Evolutionary conservation across 2,888 invertebrate genomes (phyloP), one percentile per base, ranked within the genome.

Genomic region (Drosophila histrio): DNA sequence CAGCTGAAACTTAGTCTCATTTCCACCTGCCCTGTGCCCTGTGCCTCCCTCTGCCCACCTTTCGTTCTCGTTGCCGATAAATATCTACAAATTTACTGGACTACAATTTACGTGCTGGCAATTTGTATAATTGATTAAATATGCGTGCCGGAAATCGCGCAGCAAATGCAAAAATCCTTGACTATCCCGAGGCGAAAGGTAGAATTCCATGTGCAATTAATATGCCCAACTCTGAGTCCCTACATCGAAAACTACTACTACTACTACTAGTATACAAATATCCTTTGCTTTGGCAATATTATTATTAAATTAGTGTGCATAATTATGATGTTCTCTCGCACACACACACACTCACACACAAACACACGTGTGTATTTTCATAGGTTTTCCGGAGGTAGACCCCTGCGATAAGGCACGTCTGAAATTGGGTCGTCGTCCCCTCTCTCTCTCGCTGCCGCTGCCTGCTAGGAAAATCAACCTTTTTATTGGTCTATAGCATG

Each of bases 71-170:
- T 32, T 41, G 19, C 17, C 54, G 54, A 62, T 67, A 28, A 34
- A 36, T 38, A 76, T 60, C 60, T 28, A 50, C 52, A 77, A 72
- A 61, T 59, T 61, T 64, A 43, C 28, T 43, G 50, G 50, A 54
- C 60, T 60, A 50, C 66, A 72, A 61, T 72, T 65, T 60, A 72
- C 44, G 59, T 67, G 64, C 57, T 50, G 49, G 84, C 81, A 77
- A 87, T 88, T 84, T 88, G 78, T 84, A 65, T 84, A 88, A 84
- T 84, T 84, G 84, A 84, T 88, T 87, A 72, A 80, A 77, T 71
- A 73, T 73, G 86, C 86, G 85, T 85, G 82, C 64, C 68, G 85
- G 70, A 80, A 88, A 88, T 77, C 65, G 67, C 57, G 46, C 26
- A 44, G 47, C n/a, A 49, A 67, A 49, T 28, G 30, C 30, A 30